phyloP scores from a whole-genome alignment of 2,888 invertebrate species.

The Cataglyphis rosenhaueri region DNA sequence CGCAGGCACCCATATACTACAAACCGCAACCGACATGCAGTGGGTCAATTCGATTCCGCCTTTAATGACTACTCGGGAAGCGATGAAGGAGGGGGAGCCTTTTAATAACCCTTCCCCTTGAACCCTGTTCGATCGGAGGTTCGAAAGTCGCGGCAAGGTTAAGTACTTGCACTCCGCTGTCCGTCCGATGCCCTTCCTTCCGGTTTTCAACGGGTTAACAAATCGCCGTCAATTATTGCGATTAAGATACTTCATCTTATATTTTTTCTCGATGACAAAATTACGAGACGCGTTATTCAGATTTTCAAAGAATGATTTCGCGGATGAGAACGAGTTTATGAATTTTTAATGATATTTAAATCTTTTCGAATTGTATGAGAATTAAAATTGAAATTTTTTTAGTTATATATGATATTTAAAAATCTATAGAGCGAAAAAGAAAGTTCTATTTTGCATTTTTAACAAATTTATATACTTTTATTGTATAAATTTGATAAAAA shows the following conservation, averaged over 20 bases:
- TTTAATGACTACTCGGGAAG: constrained; percentile 43
- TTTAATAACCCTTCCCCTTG: constrained; percentile 58
- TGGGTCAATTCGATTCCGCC: constrained; percentile 55
- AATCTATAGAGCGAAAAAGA: not conserved
- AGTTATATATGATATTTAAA: not conserved
- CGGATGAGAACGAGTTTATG: not conserved
- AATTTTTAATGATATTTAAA: not conserved
- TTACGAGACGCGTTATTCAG: not conserved
- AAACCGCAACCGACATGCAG: constrained; percentile 49
- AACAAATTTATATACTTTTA: not conserved
- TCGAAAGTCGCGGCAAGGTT: constrained; percentile 59
- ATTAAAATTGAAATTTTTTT: not conserved
- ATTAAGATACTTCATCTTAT: constrained; percentile 2
- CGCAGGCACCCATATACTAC: not conserved
- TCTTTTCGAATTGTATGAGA: not conserved
- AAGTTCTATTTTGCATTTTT: not conserved
- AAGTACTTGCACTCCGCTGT: constrained; percentile 47
- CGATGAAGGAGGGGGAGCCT: not conserved
- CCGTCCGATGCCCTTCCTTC: constrained; percentile 39
- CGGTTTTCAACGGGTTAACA: constrained; percentile 25
- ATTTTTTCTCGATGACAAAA: not conserved
- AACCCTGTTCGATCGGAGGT: constrained; percentile 48
- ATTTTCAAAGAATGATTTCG: not conserved
- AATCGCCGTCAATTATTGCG: constrained; percentile 11
- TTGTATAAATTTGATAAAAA: not conserved